Evolutionary conservation across 2,797 vertebrate species (phyloP), one percentile per base, ranked within the genome.

Genomic region (Thunnus albacares): DNA sequence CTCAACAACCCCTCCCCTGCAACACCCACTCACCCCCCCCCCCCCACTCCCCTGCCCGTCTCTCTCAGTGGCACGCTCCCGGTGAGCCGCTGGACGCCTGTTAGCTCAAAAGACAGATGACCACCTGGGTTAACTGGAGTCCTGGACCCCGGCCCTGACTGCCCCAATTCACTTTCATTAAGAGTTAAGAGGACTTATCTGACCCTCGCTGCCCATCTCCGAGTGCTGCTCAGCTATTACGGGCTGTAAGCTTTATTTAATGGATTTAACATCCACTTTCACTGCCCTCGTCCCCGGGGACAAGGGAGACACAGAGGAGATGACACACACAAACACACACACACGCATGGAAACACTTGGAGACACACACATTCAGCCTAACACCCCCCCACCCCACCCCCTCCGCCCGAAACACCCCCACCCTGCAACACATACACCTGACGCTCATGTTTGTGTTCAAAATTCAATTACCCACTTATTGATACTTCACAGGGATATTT

Each of bases 381-480:
- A n/a, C 18, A 28, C n/a, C 75, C 55, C 28, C 72, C 75, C 68
- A 68, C 78, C 57, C 58, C 85, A 92, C 93, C 94, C 93, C 94
- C 92, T 93, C 93, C 24, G 2, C 24, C 24, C 91, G 91, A 91
- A 55, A 92, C 77, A 75, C 83, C 66, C 80, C 84, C 68, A 62
- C 82, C 76, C 93, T 87, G 91, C 94, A 93, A 92, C 95, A 95
- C 97, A 97, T 96, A 96, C 97, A 97, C 96, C 97, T 96, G 93
- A 97, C 94, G 93, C 97, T 98, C 97, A 97, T 98, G 98, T 99
- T 99, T 98, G 98, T 98, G 97, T 98, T 99, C 97, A 99, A 97
- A 99, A 99, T 99, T 99, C 98, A 99, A 99, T 99, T 99, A 99
- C 98, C 97, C 97, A 97, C 97, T 99, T 99, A 99, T 99, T 99